phyloP scores from a whole-genome alignment of 2,797 vertebrate genomes.

The Acanthiza pusilla region DNA sequence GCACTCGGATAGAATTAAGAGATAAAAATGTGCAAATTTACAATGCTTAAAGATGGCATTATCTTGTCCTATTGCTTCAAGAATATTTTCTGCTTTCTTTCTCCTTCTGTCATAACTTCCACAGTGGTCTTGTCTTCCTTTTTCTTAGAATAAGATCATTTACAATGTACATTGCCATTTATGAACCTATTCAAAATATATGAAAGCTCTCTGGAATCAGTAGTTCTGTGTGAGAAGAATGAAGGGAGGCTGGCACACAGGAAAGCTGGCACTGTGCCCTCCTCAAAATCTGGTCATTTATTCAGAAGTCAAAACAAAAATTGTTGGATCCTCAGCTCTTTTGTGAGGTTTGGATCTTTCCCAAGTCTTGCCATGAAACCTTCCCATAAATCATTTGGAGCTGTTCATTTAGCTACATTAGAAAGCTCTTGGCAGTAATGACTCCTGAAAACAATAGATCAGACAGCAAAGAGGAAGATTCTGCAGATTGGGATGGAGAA shows the following conservation, averaged over 20 bases:
- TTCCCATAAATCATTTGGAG: slow-evolving; percentile 8
- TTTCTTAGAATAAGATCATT: background rate
- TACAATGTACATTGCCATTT: background rate
- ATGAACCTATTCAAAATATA: background rate
- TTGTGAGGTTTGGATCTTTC: background rate
- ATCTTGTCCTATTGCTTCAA: background rate
- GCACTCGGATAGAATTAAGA: background rate
- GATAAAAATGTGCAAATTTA: background rate
- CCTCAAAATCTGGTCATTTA: slow-evolving; percentile 12
- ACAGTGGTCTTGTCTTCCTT: background rate
- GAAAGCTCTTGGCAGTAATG: background rate
- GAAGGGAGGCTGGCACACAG: background rate
- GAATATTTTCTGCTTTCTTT: background rate
- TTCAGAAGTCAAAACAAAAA: background rate
- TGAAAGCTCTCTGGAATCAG: background rate
- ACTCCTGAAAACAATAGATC: background rate
- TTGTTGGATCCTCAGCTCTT: background rate
- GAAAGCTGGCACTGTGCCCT: background rate
- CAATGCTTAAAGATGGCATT: background rate
- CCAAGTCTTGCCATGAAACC: background rate
- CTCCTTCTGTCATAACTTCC: background rate
- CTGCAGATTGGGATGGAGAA: background rate
- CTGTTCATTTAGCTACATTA: background rate
- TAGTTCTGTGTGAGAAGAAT: background rate
- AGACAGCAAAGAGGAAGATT: background rate